Evolutionary conservation across 2,888 invertebrate species (phyloP).

Genomic region (Fragum sueziense): DNA sequence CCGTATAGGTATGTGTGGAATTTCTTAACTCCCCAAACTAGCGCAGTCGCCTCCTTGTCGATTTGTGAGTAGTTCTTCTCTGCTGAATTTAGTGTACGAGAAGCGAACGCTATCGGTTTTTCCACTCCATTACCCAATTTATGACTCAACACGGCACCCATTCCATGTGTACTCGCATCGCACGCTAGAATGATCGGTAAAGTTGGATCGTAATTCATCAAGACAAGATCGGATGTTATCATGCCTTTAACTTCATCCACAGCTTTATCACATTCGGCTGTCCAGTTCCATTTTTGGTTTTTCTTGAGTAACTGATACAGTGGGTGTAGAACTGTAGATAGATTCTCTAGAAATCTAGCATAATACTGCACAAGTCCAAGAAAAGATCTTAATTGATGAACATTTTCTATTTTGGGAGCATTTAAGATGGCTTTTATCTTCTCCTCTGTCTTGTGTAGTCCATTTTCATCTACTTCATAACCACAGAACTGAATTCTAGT

Average conservation of each 20-base stretch:
- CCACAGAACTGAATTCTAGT: conserved; percentile 41
- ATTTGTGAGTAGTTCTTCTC: conserved; percentile 75
- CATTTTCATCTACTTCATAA: conserved; percentile 41
- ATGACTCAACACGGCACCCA: conserved; percentile 66
- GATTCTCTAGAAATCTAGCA: conserved; percentile 38
- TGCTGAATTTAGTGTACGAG: conserved; percentile 43
- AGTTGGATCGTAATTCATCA: no score
- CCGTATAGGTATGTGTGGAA: conserved; percentile 82
- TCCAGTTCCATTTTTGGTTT: conserved; percentile 12
- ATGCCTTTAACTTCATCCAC: conserved; percentile 21
- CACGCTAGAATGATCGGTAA: no score
- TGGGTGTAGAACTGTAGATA: conserved; percentile 38
- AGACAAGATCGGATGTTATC: no score
- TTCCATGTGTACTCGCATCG: no score
- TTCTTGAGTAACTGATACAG: conserved; percentile 30
- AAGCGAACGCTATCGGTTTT: conserved; percentile 79
- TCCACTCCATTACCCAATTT: no score
- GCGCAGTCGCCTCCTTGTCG: conserved; percentile 79
- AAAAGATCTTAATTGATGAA: conserved; percentile 44
- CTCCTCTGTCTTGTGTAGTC: conserved; percentile 36
- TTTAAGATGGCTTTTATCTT: conserved; percentile 18
- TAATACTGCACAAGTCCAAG: conserved; percentile 50
- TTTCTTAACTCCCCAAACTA: conserved; percentile 74
- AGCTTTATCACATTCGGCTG: conserved; percentile 9
- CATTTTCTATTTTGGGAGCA: conserved; percentile 45